Conservation (phyloP, 2,888 invertebrate genomes). For the Eurytoma californica region DNA sequence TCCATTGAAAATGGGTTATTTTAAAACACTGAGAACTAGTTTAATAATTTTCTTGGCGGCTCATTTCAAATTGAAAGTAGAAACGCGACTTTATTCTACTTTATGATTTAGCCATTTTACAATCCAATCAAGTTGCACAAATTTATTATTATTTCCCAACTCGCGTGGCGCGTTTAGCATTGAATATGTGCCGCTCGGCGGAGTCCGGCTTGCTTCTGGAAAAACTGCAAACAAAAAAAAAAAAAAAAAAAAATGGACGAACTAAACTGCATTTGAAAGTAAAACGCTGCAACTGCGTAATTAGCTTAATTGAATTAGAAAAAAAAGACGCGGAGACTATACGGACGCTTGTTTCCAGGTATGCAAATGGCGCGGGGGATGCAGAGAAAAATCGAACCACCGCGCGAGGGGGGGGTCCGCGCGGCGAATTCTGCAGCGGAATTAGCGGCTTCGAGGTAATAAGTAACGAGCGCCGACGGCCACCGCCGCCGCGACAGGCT, state of each 20-base stretch:
- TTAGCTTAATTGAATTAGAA: conserved; percentile 47
- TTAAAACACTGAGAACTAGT: conserved; percentile 24
- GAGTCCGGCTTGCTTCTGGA: no score
- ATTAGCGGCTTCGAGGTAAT: conserved; percentile 70
- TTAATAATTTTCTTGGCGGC: no score
- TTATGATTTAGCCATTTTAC: neutral
- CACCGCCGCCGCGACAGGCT: conserved; percentile 60
- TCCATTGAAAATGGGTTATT: conserved; percentile 10
- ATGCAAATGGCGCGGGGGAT: conserved; percentile 41
- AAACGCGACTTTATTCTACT: no score
- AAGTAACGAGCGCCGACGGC: conserved; percentile 61
- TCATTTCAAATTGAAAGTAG: neutral
- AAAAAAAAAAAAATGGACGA: neutral
- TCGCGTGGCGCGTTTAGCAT: neutral
- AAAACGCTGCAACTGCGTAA: conserved; percentile 42
- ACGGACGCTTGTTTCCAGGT: neutral
- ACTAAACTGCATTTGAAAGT: conserved; percentile 22
- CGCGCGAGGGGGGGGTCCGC: neutral
- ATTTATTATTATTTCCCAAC: neutral
- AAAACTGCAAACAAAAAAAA: neutral
- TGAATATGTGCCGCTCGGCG: no score
- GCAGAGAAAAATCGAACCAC: neutral
- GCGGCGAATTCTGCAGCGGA: conserved; percentile 56
- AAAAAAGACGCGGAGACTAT: conserved; percentile 14
- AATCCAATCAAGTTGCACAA: neutral